Conservation (phyloP, 2,113 vertebrate species). For the Xyrauchen texanus region DNA sequence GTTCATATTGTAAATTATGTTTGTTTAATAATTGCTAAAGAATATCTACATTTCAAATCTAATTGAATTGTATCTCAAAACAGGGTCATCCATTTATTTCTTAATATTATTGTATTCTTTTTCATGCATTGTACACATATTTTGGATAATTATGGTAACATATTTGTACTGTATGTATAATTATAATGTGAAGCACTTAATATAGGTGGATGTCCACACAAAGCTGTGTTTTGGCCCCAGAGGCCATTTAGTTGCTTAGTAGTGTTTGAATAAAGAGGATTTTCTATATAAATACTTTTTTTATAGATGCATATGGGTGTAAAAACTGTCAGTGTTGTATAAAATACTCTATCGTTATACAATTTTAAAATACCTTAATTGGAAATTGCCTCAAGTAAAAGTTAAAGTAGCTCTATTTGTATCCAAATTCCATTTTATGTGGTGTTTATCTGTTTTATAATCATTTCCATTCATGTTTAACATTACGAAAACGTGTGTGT, state of each 20-base stretch:
- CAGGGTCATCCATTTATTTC: not conserved
- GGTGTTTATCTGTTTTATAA: too few species aligned
- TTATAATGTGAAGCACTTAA: not conserved
- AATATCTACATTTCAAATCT: not conserved
- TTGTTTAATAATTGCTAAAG: not conserved
- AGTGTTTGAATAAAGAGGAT: not conserved
- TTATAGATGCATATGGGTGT: not conserved
- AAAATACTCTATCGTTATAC: too few species aligned
- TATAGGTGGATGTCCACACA: not conserved
- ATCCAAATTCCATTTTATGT: too few species aligned
- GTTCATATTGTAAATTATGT: not conserved
- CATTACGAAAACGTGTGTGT: too few species aligned
- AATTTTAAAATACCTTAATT: too few species aligned
- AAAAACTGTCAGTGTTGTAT: too few species aligned
- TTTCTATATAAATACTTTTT: not conserved
- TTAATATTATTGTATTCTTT: not conserved
- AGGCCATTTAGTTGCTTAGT: not conserved
- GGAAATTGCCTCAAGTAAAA: too few species aligned
- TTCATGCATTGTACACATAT: slow-evolving; percentile 14
- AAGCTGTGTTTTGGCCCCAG: not conserved
- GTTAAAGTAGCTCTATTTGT: too few species aligned
- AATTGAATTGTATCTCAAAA: not conserved
- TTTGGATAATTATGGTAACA: not conserved
- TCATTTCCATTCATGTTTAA: too few species aligned
- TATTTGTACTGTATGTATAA: not conserved